Evolutionary conservation across 2,797 vertebrate species (phyloP).

Genomic region (Arrhamphus sclerolepis): DNA sequence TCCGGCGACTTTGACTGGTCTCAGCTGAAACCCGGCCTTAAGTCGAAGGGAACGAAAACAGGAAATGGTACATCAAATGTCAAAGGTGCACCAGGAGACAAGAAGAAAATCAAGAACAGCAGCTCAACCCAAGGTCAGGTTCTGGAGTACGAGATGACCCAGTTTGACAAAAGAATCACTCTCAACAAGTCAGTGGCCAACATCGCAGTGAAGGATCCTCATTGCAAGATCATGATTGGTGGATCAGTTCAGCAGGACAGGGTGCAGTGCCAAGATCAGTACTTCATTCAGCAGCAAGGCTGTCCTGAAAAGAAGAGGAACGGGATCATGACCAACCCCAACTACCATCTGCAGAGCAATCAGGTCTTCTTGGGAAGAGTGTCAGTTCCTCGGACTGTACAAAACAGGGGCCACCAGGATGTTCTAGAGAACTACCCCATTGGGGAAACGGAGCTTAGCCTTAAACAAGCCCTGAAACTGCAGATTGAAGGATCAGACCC

Average conservation of each 20-base stretch:
- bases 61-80: conserved; percentile 82
- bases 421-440: conserved; percentile 92
- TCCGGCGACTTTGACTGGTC: conserved; percentile 95
- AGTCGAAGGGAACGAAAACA: conserved; percentile 87
- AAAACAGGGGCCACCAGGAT: conserved; percentile 90
- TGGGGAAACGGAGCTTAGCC: conserved; percentile 93
- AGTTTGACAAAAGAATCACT: conserved; percentile 91
- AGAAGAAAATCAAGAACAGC: conserved; percentile 86
- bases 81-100: conserved; percentile 87
- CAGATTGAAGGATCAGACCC: conserved; percentile 95
- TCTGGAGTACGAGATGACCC: conserved; percentile 97
- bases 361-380: conserved; percentile 95
- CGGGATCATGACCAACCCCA: conserved; percentile 98
- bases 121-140: conserved; percentile 87
- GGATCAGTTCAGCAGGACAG: conserved; percentile 85
- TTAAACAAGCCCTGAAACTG: conserved; percentile 98
- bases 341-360: conserved; percentile 95
- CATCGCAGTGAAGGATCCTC: conserved; percentile 83
- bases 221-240: conserved; percentile 87
- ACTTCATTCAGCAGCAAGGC: conserved; percentile 91
- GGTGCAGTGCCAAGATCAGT: conserved; percentile 86
- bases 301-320: conserved; percentile 94
- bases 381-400: conserved; percentile 89
- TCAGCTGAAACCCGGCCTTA: conserved; percentile 90
- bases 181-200: conserved; percentile 85